A percentile compares a stretch with the other conserved stretches of the same genome.
These are phyloP conservation scores for Nothoprocta pentlandii DNA, from an alignment of 2,113 vertebrate species.

Conservation along the genomic window DNA sequence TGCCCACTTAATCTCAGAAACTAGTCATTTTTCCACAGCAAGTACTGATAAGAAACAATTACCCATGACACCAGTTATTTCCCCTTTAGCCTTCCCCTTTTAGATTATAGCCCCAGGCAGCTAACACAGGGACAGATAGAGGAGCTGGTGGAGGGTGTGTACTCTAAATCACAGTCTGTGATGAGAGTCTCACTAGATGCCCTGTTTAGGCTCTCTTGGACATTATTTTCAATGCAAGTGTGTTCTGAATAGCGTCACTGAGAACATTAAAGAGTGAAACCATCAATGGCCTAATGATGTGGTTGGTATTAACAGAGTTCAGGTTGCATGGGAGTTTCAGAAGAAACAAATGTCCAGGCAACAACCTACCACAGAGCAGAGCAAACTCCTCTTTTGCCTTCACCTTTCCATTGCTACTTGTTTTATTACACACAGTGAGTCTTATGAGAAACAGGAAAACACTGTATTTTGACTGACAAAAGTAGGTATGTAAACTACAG, in stretches of 20 bases:
- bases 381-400: background rate
- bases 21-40: background rate
- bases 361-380: background rate
- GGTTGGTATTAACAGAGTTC: background rate
- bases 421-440: background rate
- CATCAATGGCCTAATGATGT: accelerated
- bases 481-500: background rate
- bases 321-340: background rate
- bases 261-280: background rate
- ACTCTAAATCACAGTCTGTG: background rate
- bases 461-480: background rate
- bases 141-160: background rate
- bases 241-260: background rate
- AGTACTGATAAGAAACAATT: accelerated
- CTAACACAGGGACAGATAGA: background rate
- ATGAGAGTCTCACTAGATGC: background rate
- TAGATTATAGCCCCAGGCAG: background rate
- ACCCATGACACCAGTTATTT: background rate
- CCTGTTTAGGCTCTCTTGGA: background rate
- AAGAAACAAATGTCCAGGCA: background rate
- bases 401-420: background rate
- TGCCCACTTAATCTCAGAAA: background rate
- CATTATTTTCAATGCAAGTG: no score
- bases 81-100: accelerated
- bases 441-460: background rate